phyloP scores from a whole-genome alignment of 1,140 invertebrate genomes.

The Trypoxylus dichotomus region DNA sequence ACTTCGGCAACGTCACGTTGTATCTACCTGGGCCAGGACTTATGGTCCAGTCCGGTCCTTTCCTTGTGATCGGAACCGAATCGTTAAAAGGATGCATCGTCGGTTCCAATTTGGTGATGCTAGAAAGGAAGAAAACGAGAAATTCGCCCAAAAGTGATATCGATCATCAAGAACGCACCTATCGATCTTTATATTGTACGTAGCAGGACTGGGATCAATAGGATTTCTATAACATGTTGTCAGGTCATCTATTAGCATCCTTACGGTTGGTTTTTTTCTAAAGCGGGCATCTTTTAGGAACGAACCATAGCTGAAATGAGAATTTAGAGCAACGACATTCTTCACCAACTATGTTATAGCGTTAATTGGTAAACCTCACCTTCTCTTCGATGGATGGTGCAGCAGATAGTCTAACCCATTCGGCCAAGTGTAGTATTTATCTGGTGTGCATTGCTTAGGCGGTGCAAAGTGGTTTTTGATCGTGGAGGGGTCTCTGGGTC shows the following conservation, averaged over 20 bases:
- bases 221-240: conserved; percentile 44
- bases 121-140: conserved; percentile 33
- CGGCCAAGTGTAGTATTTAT: conserved; percentile 43
- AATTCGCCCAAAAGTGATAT: too few species aligned
- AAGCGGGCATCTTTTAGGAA: conserved; percentile 42
- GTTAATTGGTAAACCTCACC: conserved; percentile 34
- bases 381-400: conserved; percentile 42
- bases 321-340: too few species aligned
- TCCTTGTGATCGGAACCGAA: conserved; percentile 39
- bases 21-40: conserved; percentile 46
- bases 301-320: conserved; percentile 41
- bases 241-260: conserved; percentile 42
- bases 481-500: conserved; percentile 44
- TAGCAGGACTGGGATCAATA: conserved; percentile 43
- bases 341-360: too few species aligned
- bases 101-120: conserved; percentile 34
- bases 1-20: conserved; percentile 37
- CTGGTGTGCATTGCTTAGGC: conserved; percentile 33
- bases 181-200: conserved; percentile 37
- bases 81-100: conserved; percentile 41
- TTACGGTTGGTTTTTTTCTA: conserved; percentile 38
- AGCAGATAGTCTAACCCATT: conserved; percentile 41
- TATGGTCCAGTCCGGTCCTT: conserved; percentile 41
- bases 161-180: neutral
- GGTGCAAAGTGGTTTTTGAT: conserved; percentile 50